Base-by-base conservation (phyloP, 2,888 invertebrate species). In the Meteorus colon region DNA sequence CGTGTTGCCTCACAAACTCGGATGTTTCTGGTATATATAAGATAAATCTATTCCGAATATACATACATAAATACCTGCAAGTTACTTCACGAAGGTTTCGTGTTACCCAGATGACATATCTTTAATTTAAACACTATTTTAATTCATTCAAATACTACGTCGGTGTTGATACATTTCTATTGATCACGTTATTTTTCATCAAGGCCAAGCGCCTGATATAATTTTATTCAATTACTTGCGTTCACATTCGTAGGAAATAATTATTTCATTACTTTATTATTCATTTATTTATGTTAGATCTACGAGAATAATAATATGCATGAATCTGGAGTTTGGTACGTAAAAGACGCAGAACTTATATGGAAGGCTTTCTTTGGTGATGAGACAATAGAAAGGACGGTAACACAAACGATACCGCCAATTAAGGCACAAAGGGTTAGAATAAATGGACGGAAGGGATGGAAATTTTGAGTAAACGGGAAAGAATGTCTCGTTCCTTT, bases 81-180 rank as follows among this genome's bases (percentile, higher is more conserved):
- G 55, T 55, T n/a, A 55, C 55, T 55, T 19, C 4, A 55, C n/a
- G 4, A 8, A 19, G 19, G 55, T 19, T 55, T 55, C 55, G 55
- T 55, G 55, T 55, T 55, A 55, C 19, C 19, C 55, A 55, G n/a
- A 19, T 55, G 55, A 6, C 55, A 55, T 19, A 55, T 55, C 55
- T 55, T 55, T 8, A 24, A 55, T 55, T 19, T 55, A 24, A 55
- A 55, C 24, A n/a, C 55, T 8, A 19, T 24, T 55, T 55, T n/a
- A 55, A 55, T 55, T 55, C 55, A 55, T 55, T 55, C 19, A 55
- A 55, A 55, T 2, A 55, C 19, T 55, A 19, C 19, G 12, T 55
- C 19, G 8, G n/a, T 55, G 19, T 55, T 55, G 55, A 55, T 24
- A 55, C 19, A 55, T 19, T 55, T 55, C 19, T 19, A 55, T 55